Evolutionary conservation across 2,113 vertebrate genomes (phyloP).

Genomic region (Nycticorax nycticorax): DNA sequence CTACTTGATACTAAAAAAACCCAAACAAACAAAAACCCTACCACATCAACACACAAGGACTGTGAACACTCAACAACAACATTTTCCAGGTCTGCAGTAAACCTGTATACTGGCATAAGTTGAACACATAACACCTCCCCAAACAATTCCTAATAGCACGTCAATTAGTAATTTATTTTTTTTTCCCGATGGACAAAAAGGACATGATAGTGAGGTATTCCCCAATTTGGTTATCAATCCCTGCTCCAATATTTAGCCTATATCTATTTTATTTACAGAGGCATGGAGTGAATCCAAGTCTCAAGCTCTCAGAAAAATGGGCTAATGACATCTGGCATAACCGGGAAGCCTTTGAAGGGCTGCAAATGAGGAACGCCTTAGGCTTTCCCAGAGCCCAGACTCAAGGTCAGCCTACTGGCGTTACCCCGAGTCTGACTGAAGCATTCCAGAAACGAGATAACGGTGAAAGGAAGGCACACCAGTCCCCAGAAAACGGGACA

Average conservation of each 20-base stretch:
- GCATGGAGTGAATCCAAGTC: no score
- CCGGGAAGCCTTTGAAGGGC: no score
- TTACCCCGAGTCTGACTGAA: no score
- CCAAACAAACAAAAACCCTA: background rate
- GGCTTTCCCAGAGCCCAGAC: no score
- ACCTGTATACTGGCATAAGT: background rate
- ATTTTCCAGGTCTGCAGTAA: background rate
- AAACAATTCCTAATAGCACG: background rate
- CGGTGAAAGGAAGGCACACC: no score
- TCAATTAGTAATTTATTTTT: background rate
- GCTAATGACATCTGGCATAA: no score
- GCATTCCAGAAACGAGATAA: no score
- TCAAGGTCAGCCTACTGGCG: no score
- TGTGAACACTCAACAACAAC: background rate
- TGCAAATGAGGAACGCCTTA: no score
- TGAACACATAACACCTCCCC: background rate
- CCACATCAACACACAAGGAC: background rate
- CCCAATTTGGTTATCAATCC: background rate
- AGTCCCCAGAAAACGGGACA: no score
- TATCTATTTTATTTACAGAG: background rate
- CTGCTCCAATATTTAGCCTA: background rate
- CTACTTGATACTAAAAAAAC: background rate
- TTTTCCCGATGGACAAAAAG: rapidly evolving
- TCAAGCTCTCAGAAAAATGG: no score
- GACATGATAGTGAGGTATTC: background rate